A percentile compares a stretch with the other conserved stretches of the same genome.
These are phyloP conservation scores for Phanerotoma sp. DNA, from an alignment of 2,888 invertebrate genomes.

Conservation along the genomic window DNA sequence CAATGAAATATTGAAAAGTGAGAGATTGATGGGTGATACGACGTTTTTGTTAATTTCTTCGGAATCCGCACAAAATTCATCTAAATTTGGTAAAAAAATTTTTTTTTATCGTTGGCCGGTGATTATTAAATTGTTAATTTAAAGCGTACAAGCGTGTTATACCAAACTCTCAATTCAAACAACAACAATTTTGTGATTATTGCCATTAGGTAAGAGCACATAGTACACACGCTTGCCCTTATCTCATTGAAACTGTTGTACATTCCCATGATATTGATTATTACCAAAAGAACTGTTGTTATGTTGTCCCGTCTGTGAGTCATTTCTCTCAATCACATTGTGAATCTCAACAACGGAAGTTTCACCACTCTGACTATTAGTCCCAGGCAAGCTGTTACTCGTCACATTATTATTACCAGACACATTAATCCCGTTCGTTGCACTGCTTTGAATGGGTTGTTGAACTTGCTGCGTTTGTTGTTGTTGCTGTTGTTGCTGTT, in stretches of 20 bases:
- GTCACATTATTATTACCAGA: conserved; percentile 35
- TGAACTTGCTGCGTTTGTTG: conserved; percentile 43
- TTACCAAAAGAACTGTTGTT: conserved; percentile 40
- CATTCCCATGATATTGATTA: conserved; percentile 52
- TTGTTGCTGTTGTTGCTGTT: conserved; percentile 34
- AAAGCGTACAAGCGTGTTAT: conserved; percentile 6
- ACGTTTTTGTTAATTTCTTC: too few species aligned
- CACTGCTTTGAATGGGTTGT: conserved; percentile 40
- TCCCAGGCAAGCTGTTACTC: conserved; percentile 37
- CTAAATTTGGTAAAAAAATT: too few species aligned
- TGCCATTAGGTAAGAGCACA: conserved; percentile 56
- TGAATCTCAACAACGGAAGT: conserved; percentile 51
- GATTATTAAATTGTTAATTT: not conserved
- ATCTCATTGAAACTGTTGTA: conserved; percentile 55
- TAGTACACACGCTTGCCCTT: conserved; percentile 57
- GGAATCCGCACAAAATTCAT: too few species aligned
- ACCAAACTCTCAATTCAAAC: conserved; percentile 40
- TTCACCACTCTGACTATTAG: conserved; percentile 42
- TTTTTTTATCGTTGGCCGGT: too few species aligned
- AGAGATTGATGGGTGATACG: too few species aligned
- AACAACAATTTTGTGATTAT: conserved; percentile 56
- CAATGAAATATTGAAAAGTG: too few species aligned
- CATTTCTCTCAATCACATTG: conserved; percentile 47
- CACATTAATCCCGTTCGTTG: conserved; percentile 34
- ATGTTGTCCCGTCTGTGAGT: conserved; percentile 34